A percentile compares a stretch with the other conserved stretches of the same genome.
Conservation (phyloP, 1,140 invertebrate genomes). For the Aculops lycopersici region DNA sequence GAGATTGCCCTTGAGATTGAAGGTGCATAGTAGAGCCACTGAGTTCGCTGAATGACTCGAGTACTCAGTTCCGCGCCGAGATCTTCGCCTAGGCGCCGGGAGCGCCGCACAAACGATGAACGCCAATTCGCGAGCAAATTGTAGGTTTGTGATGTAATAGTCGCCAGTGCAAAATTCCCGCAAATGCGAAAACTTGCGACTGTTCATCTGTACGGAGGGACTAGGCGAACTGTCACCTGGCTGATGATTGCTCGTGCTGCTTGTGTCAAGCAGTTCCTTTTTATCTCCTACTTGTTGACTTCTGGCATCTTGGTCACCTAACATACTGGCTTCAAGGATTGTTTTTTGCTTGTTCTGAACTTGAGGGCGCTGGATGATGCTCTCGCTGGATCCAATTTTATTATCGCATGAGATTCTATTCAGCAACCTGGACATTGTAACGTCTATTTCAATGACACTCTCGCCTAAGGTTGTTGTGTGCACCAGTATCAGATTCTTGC, state of each 20-base stretch:
- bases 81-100: background rate
- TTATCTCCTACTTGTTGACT: background rate
- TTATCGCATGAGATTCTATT: background rate
- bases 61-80: background rate
- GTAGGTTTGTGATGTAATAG: constrained; percentile 6
- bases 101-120: constrained; percentile 8
- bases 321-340: constrained; percentile 6
- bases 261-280: background rate
- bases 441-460: constrained; percentile 5
- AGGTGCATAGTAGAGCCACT: constrained; percentile 4
- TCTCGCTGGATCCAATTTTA: background rate
- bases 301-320: constrained; percentile 1
- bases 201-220: background rate
- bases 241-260: too few species aligned
- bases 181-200: background rate
- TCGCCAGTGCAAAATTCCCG: constrained; percentile 1
- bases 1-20: constrained; percentile 7
- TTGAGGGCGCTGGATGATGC: background rate
- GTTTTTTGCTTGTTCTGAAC: constrained; percentile 1
- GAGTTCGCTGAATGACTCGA: background rate
- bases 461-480: constrained; percentile 8
- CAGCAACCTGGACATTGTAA: background rate
- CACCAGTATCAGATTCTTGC: constrained; percentile 6
- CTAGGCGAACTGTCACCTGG: background rate
- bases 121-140: constrained; percentile 6